phyloP scores from a whole-genome alignment of 92 coral and sea anemone species.

The Parazoanthus darwini region DNA sequence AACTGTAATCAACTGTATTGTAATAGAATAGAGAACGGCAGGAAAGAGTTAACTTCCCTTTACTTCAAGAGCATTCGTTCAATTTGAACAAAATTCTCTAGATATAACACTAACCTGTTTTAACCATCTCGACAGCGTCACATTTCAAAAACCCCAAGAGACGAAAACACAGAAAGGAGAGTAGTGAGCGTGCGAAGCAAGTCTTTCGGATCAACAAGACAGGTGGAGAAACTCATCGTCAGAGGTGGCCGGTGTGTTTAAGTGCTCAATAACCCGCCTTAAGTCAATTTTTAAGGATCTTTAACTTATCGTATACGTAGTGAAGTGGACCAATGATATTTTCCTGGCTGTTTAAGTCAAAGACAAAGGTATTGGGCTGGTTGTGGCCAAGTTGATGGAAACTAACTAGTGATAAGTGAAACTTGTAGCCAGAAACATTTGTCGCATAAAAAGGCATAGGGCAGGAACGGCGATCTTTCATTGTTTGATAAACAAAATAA shows the following conservation, averaged over 20 bases:
- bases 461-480: background rate
- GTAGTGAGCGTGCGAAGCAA: background rate
- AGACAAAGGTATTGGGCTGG: background rate
- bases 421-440: background rate
- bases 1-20: slow-evolving; percentile 12
- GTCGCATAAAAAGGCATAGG: background rate
- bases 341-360: background rate
- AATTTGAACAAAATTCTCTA: background rate
- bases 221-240: slow-evolving; percentile 7
- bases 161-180: background rate
- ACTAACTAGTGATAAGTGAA: background rate
- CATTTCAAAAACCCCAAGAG: slow-evolving; percentile 2
- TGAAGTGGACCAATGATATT: background rate
- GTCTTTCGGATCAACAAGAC: slow-evolving; percentile 1
- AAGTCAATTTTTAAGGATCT: background rate
- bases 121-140: background rate
- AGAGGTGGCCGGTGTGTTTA: background rate
- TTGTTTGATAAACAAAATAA: slow-evolving; percentile 5
- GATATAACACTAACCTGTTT: slow-evolving; percentile 13
- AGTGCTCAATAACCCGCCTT: slow-evolving; percentile 9
- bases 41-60: background rate
- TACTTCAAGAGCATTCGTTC: background rate
- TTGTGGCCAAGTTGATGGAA: background rate
- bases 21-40: background rate
- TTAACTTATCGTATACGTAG: background rate